Evolutionary conservation across 2,797 vertebrate species (phyloP).

Genomic region (Tenualosa thibaudeaui): DNA sequence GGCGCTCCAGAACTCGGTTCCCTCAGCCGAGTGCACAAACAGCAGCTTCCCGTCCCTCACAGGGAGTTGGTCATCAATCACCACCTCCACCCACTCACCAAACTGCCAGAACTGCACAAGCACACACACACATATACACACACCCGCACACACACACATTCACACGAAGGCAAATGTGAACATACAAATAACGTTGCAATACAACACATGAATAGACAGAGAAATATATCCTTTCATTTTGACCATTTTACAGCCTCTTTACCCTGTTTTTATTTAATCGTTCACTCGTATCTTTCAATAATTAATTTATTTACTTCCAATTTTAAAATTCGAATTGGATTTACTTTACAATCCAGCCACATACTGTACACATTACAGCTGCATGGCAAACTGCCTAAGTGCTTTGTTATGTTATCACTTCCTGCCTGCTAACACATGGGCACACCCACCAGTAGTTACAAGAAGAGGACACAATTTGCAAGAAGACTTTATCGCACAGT

Average conservation of each 20-base stretch:
- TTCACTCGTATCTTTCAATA: too few relatives aligned
- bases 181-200: neutral
- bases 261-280: neutral
- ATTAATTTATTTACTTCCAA: too few relatives aligned
- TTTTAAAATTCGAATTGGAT: too few relatives aligned
- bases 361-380: neutral
- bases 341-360: neutral
- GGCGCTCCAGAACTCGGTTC: constrained; percentile 92
- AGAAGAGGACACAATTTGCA: neutral
- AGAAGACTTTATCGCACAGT: neutral
- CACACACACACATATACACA: neutral
- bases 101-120: constrained; percentile 93
- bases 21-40: constrained; percentile 90
- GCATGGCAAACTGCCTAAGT: neutral
- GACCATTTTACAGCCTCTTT: neutral
- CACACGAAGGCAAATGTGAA: neutral
- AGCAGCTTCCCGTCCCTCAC: constrained; percentile 88
- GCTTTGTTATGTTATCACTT: neutral
- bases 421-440: neutral
- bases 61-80: constrained; percentile 90
- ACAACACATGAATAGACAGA: neutral
- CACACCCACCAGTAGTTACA: neutral
- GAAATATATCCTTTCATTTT: neutral
- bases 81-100: constrained; percentile 92
- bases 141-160: too few relatives aligned